Base-by-base conservation (phyloP, 2,113 vertebrate species). In the Grantiella picta region DNA sequence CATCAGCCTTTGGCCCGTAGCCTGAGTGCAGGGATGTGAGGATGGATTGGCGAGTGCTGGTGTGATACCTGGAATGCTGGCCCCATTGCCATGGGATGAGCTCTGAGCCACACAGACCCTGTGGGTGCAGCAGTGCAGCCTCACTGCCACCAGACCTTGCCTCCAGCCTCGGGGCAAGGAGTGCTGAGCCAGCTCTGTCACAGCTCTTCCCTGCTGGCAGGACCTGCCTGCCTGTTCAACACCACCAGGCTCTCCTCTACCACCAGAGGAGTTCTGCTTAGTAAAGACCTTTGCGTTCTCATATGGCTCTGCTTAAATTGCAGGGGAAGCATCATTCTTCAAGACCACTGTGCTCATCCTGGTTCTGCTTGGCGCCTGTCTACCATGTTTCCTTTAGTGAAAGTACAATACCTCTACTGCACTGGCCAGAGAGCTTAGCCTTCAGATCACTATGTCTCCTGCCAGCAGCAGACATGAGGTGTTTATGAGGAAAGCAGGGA, bases 1-100 rank as follows among this genome's bases (percentile, higher is more conserved):
- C 0, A 0, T 54, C 72, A 81, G 63, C 63, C 70, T 60, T 88
- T 8, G 5, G 33, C 53, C 70, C 45, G 71, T 44, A 23, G 64
- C 53, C 40, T 22, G n/a, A 7, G 31, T 3, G 22, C 24, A 42
- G 4, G 61, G 61, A 11, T 3, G 2, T 20, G 35, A 50, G 15
- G 52, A 40, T n/a, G 47, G 17, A 23, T 36, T 5, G 5, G 31
- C 6, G 2, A 5, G 18, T 4, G 0, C n/a, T 40, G 1, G 0
- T 28, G 35, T 29, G 72, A 10, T 31, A 11, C n/a, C 49, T 42
- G 33, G 50, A 65, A 2, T 63, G 52, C 57, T 61, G 82, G 25
- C 38, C 33, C 35, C 19, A 16, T 54, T 77, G 21, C 42, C 31
- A 0, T 2, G 22, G 53, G 59, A 4, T 3, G 17, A 24, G 21